Base-by-base conservation (phyloP, 1,140 invertebrate genomes). In the Ridgeia piscesae region DNA sequence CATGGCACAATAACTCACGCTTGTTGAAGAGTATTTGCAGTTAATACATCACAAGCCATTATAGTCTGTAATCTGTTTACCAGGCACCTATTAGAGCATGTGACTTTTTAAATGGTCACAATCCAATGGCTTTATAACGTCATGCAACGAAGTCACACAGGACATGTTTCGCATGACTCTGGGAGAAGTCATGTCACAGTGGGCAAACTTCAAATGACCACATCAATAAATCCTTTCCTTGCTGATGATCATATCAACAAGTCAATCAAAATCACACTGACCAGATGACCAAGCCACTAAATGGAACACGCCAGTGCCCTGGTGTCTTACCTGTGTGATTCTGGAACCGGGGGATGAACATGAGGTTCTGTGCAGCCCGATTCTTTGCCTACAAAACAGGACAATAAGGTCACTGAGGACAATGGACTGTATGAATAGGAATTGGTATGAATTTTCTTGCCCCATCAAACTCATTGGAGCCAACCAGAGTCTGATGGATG, bases 321-420 rank as follows among this genome's bases (percentile, higher is more conserved):
- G 2, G 27, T 77, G 4, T 33, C 48, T 31, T 96, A 98, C 98
- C 97, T 94, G 98, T 99, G 94, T 98, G 98, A 91, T 97, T 96
- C 91, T 99, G 97, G 94, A 97, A 98, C 94, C 98, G 96, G 93
- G 98, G 96, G 94, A 99, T 97, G 94, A 97, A 97, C 94, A 98
- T 97, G n/a, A 99, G 95, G 96, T 97, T 98, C 95, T 98, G 97
- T 1, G 97, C 98, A 91, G 99, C 98, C 93, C 97, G 97, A 96
- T 99, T 99, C 95, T 97, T 99, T 0, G 98, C 98, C 96, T 96
- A 93, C 34, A 89, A 92, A 48, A 33, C 6, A 91, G 21, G 92
- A n/a, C 89, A 42, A 91, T 14, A 88, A 14, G 77, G 91, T 91
- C 34, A 91, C 58, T 33, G 48, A 91, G 33, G 33, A n/a, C 89